Percentiles rank a stretch among this genome's conserved stretches.
Evolutionary conservation across 2,888 invertebrate genomes (phyloP).

Genomic region (Spilosoma lubricipeda): DNA sequence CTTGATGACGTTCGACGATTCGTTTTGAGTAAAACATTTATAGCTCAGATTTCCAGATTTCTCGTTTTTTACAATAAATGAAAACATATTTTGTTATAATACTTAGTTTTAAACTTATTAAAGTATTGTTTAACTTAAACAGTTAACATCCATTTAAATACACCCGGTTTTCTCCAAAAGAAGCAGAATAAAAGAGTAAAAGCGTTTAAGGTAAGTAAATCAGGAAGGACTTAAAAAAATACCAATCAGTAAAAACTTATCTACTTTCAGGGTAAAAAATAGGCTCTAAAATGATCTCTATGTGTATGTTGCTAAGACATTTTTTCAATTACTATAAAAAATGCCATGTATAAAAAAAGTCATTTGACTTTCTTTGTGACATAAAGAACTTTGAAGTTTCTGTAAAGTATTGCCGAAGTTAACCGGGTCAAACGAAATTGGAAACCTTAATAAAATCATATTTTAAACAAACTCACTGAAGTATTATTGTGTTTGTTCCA

Average conservation of each 20-base stretch:
- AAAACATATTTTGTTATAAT: neutral
- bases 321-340: neutral
- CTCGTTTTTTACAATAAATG: neutral
- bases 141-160: neutral
- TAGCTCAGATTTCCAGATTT: neutral
- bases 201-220: too few relatives aligned
- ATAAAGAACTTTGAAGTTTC: slow-evolving; percentile 5
- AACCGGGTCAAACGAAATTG: slow-evolving; percentile 10
- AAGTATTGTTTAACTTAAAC: neutral
- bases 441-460: slow-evolving; percentile 8
- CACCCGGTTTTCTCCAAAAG: neutral
- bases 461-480: slow-evolving; percentile 4
- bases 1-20: slow-evolving; percentile 1
- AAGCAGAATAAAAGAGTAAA: too few relatives aligned
- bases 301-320: neutral
- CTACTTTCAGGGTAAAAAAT: neutral
- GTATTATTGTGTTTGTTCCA: neutral
- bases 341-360: slow-evolving; percentile 5
- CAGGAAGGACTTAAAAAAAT: too few relatives aligned
- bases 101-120: too few relatives aligned
- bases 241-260: neutral
- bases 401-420: slow-evolving; percentile 17
- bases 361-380: slow-evolving; percentile 4
- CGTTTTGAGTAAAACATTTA: neutral
- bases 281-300: neutral